Conservation (phyloP, 1,140 invertebrate genomes). For the Oncopodura yosiiana region DNA sequence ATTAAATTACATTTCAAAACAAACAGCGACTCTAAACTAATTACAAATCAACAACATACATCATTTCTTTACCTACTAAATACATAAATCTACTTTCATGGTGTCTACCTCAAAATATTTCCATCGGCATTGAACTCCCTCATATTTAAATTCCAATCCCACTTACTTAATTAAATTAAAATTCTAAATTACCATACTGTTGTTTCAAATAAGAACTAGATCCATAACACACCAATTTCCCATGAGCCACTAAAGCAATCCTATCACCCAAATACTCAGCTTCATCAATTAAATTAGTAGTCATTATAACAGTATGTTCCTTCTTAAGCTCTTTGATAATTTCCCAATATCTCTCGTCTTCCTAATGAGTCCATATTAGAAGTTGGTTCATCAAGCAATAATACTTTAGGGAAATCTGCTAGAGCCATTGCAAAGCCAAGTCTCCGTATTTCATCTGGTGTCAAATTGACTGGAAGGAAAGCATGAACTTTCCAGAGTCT, state of each 20-base stretch:
- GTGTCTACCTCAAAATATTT: no score
- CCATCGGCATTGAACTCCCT: no score
- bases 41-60: no score
- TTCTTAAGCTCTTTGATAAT: slow-evolving; percentile 19
- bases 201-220: slow-evolving; percentile 10
- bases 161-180: background rate
- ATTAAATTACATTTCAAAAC: no score
- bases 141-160: no score
- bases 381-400: slow-evolving; percentile 15
- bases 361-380: slow-evolving; percentile 8
- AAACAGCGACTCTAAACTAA: no score
- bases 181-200: slow-evolving; percentile 18
- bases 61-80: no score
- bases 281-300: slow-evolving; percentile 31
- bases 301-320: slow-evolving; percentile 22
- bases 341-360: slow-evolving; percentile 26
- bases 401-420: slow-evolving; percentile 21
- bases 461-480: slow-evolving; percentile 6
- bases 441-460: slow-evolving; percentile 6
- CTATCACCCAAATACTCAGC: slow-evolving; percentile 30
- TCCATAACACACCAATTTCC: slow-evolving; percentile 26
- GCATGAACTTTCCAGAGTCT: slow-evolving; percentile 10
- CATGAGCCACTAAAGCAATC: slow-evolving; percentile 25
- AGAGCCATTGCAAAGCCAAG: slow-evolving; percentile 20
- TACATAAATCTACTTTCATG: no score